Conservation (phyloP, 2,888 invertebrate species). For the Hydropsyche betteni region DNA sequence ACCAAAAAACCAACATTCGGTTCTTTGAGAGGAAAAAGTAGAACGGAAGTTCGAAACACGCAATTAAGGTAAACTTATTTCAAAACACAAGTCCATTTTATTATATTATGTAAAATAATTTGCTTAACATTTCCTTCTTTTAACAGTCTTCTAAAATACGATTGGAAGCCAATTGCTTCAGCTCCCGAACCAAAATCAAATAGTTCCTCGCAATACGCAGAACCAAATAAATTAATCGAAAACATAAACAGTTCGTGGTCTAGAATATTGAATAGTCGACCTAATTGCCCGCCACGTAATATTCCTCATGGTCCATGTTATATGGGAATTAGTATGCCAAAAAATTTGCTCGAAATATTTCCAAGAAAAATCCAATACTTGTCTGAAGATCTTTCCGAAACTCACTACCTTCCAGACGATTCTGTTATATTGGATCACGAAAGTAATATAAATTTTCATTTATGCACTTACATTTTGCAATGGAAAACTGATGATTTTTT, state of each 20-base stretch:
- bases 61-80: constrained; percentile 17
- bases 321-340: constrained; percentile 80
- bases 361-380: constrained; percentile 58
- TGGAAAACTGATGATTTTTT: neutral
- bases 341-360: constrained; percentile 73
- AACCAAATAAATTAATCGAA: constrained; percentile 25
- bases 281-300: neutral
- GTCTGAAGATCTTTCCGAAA: constrained; percentile 28
- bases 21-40: constrained; percentile 44
- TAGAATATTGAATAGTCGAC: constrained; percentile 10
- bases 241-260: constrained; percentile 6
- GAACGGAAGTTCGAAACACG: constrained; percentile 39
- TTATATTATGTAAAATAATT: neutral
- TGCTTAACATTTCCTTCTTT: neutral
- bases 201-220: constrained; percentile 23
- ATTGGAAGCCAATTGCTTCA: constrained; percentile 62
- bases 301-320: constrained; percentile 60
- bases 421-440: constrained; percentile 44
- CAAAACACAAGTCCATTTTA: too few relatives aligned
- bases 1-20: constrained; percentile 41
- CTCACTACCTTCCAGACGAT: constrained; percentile 43
- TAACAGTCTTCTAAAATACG: constrained; percentile 62
- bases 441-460: constrained; percentile 35
- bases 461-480: neutral
- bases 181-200: constrained; percentile 52